A percentile compares a stretch with the other conserved stretches of the same genome.
Conservation (phyloP, 1,140 invertebrate species). For the Lordiphosa stackelbergi region DNA sequence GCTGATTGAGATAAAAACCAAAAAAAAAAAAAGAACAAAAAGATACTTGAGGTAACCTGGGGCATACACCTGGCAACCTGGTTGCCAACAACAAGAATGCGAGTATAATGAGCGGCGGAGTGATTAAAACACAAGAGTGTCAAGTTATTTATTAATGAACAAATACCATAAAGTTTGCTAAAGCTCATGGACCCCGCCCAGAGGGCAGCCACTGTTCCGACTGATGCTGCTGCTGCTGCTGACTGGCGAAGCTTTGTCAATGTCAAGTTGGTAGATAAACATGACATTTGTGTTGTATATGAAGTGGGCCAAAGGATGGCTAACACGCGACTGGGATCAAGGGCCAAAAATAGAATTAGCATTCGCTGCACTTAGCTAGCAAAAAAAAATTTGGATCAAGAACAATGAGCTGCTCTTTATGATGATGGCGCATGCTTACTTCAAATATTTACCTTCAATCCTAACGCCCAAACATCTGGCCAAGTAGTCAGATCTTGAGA, state of each 20-base stretch:
- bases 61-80: constrained; percentile 35
- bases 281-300: constrained; percentile 17
- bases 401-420: neutral
- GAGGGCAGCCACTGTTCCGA: constrained; percentile 5
- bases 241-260: constrained; percentile 29
- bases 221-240: constrained; percentile 5
- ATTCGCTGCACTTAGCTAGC: constrained; percentile 7
- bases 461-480: constrained; percentile 41
- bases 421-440: constrained; percentile 10
- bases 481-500: constrained; percentile 35
- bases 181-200: constrained; percentile 14
- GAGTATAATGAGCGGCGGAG: neutral
- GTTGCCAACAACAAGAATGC: neutral
- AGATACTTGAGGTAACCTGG: constrained; percentile 24
- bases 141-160: constrained; percentile 70
- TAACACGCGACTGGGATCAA: constrained; percentile 1
- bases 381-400: neutral
- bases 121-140: constrained; percentile 63
- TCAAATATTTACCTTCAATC: constrained; percentile 59
- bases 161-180: constrained; percentile 33
- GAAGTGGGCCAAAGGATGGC: constrained; percentile 13
- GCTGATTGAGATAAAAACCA: constrained; percentile 27
- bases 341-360: constrained; percentile 22
- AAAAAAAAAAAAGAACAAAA: constrained; percentile 6
- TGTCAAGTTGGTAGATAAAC: constrained; percentile 36